These are phyloP conservation scores for Cercopithecus mona DNA, from an alignment of 2,113 vertebrate species.

Conservation along the genomic window DNA sequence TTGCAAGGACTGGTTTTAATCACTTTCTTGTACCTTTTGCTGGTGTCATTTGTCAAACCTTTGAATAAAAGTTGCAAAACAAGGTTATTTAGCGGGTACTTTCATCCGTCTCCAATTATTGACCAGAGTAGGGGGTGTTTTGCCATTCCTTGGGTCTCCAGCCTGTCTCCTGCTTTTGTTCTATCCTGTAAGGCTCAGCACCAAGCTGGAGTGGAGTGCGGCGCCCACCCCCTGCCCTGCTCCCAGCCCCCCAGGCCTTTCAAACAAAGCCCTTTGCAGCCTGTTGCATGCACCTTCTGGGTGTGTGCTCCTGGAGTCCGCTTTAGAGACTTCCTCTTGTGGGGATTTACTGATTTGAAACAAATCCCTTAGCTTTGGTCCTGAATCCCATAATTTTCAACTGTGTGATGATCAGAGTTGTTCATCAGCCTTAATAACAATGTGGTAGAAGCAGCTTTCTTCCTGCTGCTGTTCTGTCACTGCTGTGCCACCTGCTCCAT, in stretches of 20 bases:
- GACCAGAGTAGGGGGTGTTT: slow-evolving; percentile 72
- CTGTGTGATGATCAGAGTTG: slow-evolving; percentile 46
- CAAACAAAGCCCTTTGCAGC: slow-evolving; percentile 9
- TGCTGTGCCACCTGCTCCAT: too few relatives aligned
- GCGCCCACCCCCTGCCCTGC: not conserved
- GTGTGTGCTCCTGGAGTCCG: not conserved
- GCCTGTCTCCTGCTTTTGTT: slow-evolving; percentile 80
- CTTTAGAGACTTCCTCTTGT: slow-evolving; percentile 48
- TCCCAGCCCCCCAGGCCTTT: not conserved
- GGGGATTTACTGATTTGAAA: slow-evolving; percentile 57
- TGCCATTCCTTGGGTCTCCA: slow-evolving; percentile 74
- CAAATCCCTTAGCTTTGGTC: slow-evolving; percentile 57
- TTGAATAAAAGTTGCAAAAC: slow-evolving; percentile 86
- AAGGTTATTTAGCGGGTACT: slow-evolving; percentile 84
- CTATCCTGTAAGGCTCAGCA: slow-evolving; percentile 54
- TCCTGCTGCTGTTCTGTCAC: not conserved
- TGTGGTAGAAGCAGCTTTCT: not conserved
- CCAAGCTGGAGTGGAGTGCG: not conserved
- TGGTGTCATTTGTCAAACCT: slow-evolving; percentile 87
- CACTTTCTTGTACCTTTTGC: slow-evolving; percentile 85
- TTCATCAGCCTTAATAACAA: not conserved
- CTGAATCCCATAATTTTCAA: slow-evolving; percentile 41
- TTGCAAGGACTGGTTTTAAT: slow-evolving; percentile 86
- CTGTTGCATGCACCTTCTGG: not conserved
- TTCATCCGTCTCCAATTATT: slow-evolving; percentile 83